Evolutionary conservation across 2,888 invertebrate genomes (phyloP), one percentile per base, ranked within the genome.

Genomic region (Lasioglossum figueresi): DNA sequence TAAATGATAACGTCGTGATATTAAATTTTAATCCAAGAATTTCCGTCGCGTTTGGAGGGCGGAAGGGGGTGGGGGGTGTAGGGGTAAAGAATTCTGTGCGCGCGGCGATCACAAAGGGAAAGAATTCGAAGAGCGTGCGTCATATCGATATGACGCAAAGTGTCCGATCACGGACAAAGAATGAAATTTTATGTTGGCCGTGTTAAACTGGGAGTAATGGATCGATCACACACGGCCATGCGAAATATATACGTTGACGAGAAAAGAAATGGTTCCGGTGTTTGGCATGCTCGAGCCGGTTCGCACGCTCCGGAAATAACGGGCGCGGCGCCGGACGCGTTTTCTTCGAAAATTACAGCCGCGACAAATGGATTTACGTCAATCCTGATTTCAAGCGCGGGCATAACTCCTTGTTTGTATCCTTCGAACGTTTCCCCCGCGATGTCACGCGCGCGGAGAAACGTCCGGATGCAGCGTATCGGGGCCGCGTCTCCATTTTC

Each of bases 401-500:
- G 14, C 76, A 27, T 77, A 75, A 78, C 59, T 70, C 34, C 75
- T 66, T 68, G 83, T 76, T 81, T 74, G 73, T 76, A 81, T 76
- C 78, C 76, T 70, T 79, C 63, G 40, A 34, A 37, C 68, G 27
- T 76, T 79, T 68, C 73, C 75, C 72, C 45, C 19, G 27, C 63
- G 77, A 52, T 70, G 77, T 31, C 14, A 34, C 48, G 48, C 40
- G 68, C 68, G 68, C 23, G 37, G 23, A 16, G 59, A 40, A 37
- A 19, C 68, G 23, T 37, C 68, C 68, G 34, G 76, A 34, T 34
- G 23, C n/a, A n/a, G 34, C 34, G 76, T 72, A 70, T 89, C 79
- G 79, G 74, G 31, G 81, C 59, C n/a, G 78, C 43, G 80, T 66
- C 80, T 84, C 82, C 71, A 79, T 88, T 86, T 75, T 81, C 79